phyloP scores from a whole-genome alignment of 30 jellyfish, hydroid and myxozoan genomes.

The Nemopilema nomurai region DNA sequence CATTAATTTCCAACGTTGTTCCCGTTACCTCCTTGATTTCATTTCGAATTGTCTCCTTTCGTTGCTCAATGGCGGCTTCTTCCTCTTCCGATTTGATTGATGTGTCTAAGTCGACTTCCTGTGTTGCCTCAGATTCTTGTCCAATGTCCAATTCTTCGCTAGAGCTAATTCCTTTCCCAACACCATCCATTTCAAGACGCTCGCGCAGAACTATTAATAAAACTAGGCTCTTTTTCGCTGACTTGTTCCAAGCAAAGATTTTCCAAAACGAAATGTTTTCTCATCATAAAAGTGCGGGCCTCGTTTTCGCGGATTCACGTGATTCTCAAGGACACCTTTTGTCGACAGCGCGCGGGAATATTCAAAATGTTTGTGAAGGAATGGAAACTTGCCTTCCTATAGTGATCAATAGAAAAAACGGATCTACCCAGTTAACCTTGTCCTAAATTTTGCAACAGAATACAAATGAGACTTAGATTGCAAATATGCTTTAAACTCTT shows the following conservation, averaged over 20 bases:
- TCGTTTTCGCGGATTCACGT: slow-evolving; percentile 21
- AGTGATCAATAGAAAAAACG: background rate
- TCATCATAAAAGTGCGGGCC: background rate
- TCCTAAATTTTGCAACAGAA: no score
- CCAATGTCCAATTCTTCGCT: background rate
- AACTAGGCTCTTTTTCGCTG: background rate
- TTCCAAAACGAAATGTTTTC: background rate
- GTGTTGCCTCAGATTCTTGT: slow-evolving; percentile 24
- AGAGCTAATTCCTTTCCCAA: background rate
- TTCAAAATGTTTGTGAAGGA: background rate
- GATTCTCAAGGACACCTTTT: background rate
- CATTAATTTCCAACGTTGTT: background rate
- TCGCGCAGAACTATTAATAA: background rate
- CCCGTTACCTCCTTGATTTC: slow-evolving; percentile 41
- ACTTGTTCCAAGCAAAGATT: background rate
- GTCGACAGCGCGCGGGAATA: background rate
- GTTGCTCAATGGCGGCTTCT: slow-evolving; percentile 63
- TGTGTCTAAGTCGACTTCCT: slow-evolving; percentile 35
- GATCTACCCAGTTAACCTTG: no score
- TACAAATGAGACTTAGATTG: no score
- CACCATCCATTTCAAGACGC: background rate
- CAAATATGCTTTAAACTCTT: no score
- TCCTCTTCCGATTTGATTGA: slow-evolving; percentile 50
- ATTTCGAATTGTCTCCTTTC: slow-evolving; percentile 29
- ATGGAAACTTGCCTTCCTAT: background rate